Conservation (phyloP, 2,113 vertebrate genomes). For the Chionomys nivalis region DNA sequence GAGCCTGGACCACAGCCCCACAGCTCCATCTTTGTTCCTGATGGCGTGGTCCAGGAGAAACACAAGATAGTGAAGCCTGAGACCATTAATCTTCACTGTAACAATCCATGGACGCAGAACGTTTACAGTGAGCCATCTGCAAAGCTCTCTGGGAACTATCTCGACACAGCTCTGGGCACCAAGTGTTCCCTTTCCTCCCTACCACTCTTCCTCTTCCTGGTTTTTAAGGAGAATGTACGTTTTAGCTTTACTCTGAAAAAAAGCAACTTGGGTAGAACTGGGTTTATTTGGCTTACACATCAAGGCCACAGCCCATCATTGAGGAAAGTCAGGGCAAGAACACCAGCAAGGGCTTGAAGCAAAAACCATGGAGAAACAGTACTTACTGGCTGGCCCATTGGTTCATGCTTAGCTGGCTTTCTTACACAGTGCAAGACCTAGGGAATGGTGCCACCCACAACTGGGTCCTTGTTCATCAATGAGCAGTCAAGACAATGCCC, state of each 20-base stretch:
- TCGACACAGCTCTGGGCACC: background rate
- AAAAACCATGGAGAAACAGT: background rate
- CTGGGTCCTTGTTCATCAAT: too few relatives aligned
- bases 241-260: background rate
- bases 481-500: background rate
- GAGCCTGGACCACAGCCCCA: accelerated
- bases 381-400: background rate
- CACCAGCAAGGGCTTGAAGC: background rate
- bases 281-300: background rate
- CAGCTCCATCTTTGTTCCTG: background rate
- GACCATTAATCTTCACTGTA: background rate
- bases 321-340: background rate
- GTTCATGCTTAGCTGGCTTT: background rate
- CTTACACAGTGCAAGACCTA: background rate
- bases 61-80: background rate
- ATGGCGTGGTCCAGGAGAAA: background rate
- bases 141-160: background rate
- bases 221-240: background rate
- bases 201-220: background rate
- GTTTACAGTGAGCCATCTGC: too few relatives aligned
- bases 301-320: background rate
- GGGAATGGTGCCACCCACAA: background rate
- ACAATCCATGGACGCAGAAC: too few relatives aligned
- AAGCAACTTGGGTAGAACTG: background rate
- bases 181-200: accelerated